A percentile compares a stretch with the other conserved stretches of the same genome.
Conservation (phyloP, 1,140 invertebrate genomes). For the Contarinia nasturtii region DNA sequence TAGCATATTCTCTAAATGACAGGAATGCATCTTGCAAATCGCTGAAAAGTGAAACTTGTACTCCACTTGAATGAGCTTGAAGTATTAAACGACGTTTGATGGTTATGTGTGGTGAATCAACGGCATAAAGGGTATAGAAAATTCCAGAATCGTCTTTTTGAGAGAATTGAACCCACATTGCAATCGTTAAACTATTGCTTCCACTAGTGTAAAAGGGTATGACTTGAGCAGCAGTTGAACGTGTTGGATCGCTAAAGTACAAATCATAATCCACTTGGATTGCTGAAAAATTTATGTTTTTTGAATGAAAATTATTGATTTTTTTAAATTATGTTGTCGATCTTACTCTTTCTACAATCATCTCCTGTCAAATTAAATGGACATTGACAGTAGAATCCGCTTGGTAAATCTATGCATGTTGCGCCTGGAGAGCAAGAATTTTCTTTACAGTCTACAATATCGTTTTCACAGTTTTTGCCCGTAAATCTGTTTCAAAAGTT, state of each 20-base stretch:
- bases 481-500: slow-evolving; percentile 11
- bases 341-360: slow-evolving; percentile 82
- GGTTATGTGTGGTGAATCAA: slow-evolving; percentile 61
- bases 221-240: slow-evolving; percentile 73
- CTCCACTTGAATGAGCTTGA: slow-evolving; percentile 76
- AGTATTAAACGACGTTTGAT: slow-evolving; percentile 58
- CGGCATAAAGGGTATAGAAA: slow-evolving; percentile 83
- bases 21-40: slow-evolving; percentile 78
- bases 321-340: slow-evolving; percentile 1
- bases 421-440: slow-evolving; percentile 87
- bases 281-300: slow-evolving; percentile 32
- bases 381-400: slow-evolving; percentile 86
- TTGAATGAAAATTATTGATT: slow-evolving; percentile 1
- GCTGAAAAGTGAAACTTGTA: slow-evolving; percentile 73
- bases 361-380: slow-evolving; percentile 91
- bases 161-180: slow-evolving; percentile 91
- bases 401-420: slow-evolving; percentile 82
- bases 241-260: slow-evolving; percentile 75
- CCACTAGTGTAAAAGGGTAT: slow-evolving; percentile 70
- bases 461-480: slow-evolving; percentile 78
- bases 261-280: slow-evolving; percentile 92
- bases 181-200: slow-evolving; percentile 65
- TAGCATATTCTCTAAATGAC: slow-evolving; percentile 77
- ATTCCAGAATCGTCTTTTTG: slow-evolving; percentile 74
- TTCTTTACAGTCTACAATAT: slow-evolving; percentile 82